Base-by-base conservation (phyloP, 2,888 invertebrate genomes). In the Abrostola triplasia region DNA sequence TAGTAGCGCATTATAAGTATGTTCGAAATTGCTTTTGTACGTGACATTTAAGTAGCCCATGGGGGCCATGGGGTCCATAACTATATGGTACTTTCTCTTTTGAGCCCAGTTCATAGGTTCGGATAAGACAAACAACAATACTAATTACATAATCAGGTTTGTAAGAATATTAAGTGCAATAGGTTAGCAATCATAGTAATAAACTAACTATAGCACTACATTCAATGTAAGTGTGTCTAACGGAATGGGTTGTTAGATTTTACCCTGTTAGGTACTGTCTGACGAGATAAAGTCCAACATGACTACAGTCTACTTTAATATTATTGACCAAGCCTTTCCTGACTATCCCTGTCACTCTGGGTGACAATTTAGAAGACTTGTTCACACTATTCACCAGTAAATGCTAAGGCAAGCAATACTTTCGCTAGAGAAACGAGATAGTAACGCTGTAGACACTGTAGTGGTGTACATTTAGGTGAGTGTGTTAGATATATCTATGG, bases 1-100 rank as follows among this genome's bases (percentile, higher is more conserved):
- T 67, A 60, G 65, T 78, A 78, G 72, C 73, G 74, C 74, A 79
- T 82, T 73, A 82, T 82, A 72, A 74, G 70, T 76, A 69, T 76
- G 76, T 80, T 77, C 78, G 75, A 80, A 84, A 87, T 85, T 81
- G 80, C 80, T 85, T 84, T 78, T 64, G 84, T 84, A 89, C 90
- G 90, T 90, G 90, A 89, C 88, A 88, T 83, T 81, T 87, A 87
- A 85, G 83, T 80, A 82, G 80, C 81, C 78, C 85, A 86, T 85
- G 84, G 83, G 70, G 80, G 80, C 78, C 85, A 86, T 85, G 84
- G 83, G 70, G 70, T 69, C 77, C 76, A 55, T 47, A 61, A 77
- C 77, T 84, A 82, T 81, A 83, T 80, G 75, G 80, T 76, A 88
- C 90, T 89, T 88, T 90, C 90, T 87, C 85, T 82, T 76, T 67